Evolutionary conservation across 2,113 vertebrate genomes (phyloP), one percentile per base, ranked within the genome.

Genomic region (Caranx ignobilis): DNA sequence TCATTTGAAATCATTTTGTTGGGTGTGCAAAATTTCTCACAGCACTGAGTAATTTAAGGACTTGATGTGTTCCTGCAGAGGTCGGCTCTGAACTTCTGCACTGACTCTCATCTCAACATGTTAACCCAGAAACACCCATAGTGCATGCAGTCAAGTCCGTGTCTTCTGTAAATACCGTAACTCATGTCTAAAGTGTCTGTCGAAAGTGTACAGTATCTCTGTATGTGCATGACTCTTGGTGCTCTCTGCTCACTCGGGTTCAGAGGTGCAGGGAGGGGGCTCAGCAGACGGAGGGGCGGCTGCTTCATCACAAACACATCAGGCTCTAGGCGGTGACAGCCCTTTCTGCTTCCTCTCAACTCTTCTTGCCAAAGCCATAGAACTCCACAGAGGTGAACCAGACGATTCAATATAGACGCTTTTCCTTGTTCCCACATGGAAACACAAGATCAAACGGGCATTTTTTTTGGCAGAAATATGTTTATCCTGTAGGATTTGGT

Each of bases 361-460:
- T 86, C 76, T 16, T 85, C 76, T 63, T 37, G 87, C 85, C 89
- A 91, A 94, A 95, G 94, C 94, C 94, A 95, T 94, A 94, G 47
- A 91, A 78, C 77, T 88, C 83, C 35, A 79, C 79, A 87, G 87
- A 92, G 88, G 77, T 82, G 80, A 86, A 85, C 79, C 84, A 55
- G 55, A 84, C 70, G 56, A 71, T 71, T 65, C 54, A 5, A 34
- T 18, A 19, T 6, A 32, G 19, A 70, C n/a, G 35, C 11, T 61
- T 81, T 76, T 79, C 75, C 70, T 31, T 71, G 55, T 75, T 83
- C 32, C 48, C 67, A 75, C 61, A 43, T 9, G 52, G 75, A 87
- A 77, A 83, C 75, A 75, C 61, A 13, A 64, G 68, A 80, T 81
- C 77, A 76, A 34, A 71, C 39, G 34, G 59, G 35, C 65, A 37